Conservation (phyloP, 1,140 invertebrate genomes). For the Hycleus phaleratus region DNA sequence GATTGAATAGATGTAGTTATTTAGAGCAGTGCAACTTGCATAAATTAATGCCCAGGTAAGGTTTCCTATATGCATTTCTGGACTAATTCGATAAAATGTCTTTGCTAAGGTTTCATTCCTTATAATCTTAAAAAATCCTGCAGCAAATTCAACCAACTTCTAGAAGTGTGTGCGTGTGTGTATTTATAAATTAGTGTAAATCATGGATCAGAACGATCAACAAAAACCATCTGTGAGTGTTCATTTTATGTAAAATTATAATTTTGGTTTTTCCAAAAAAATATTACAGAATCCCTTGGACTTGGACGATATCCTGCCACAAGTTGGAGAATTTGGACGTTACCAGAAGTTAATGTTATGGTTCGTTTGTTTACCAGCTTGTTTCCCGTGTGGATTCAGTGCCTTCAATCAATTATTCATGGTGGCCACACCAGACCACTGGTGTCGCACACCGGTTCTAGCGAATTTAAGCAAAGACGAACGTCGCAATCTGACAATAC, state of each 20-base stretch:
- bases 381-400: conserved; percentile 81
- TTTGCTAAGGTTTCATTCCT: no score
- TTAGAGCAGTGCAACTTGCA: no score
- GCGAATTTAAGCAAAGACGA: conserved; percentile 49
- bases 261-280: background rate
- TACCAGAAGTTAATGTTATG: conserved; percentile 82
- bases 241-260: background rate
- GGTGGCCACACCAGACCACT: conserved; percentile 71
- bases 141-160: no score
- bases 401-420: conserved; percentile 87
- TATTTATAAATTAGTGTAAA: no score
- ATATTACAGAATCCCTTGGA: conserved; percentile 43
- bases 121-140: no score
- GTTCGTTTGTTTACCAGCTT: conserved; percentile 79
- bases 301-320: conserved; percentile 74
- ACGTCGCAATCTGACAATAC: conserved; percentile 58
- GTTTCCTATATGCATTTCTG: no score
- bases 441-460: conserved; percentile 67
- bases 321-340: conserved; percentile 78
- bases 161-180: no score
- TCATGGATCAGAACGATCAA: conserved; percentile 7
- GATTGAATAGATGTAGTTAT: no score
- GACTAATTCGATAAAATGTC: no score
- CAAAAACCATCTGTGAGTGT: background rate
- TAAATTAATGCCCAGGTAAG: no score